phyloP scores from a whole-genome alignment of 2,888 invertebrate genomes.

The Drosophila neutralis region DNA sequence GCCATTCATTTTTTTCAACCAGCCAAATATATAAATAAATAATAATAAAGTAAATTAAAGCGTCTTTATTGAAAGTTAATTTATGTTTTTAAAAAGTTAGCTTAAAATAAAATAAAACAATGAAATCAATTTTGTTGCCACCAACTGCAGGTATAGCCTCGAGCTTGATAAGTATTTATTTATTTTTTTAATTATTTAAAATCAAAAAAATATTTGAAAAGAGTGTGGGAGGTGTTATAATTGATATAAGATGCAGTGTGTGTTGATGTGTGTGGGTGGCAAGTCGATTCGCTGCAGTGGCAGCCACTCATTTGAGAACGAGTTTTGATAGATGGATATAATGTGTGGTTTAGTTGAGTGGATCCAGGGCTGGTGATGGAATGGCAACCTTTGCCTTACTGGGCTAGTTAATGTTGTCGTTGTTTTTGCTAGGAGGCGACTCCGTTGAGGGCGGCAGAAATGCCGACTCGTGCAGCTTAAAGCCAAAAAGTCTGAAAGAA shows the following conservation, averaged over 20 bases:
- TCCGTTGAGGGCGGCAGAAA: conserved; percentile 3
- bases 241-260: background rate
- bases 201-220: background rate
- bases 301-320: background rate
- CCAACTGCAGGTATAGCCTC: background rate
- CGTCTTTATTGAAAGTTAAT: too few relatives aligned
- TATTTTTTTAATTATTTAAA: background rate
- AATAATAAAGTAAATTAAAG: background rate
- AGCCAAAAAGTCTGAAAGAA: conserved; percentile 53
- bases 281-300: background rate
- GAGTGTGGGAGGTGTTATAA: background rate
- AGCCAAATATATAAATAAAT: too few relatives aligned
- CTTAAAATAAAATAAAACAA: background rate
- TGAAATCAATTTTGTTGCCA: background rate
- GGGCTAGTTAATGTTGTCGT: background rate
- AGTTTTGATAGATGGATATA: conserved; percentile 8
- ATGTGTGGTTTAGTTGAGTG: background rate
- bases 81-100: background rate
- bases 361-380: background rate
- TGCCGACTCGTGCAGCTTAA: conserved; percentile 54
- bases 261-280: background rate
- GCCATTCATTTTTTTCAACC: background rate
- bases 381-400: background rate
- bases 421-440: background rate
- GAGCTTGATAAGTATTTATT: background rate